These are phyloP conservation scores for Synchiropus splendidus DNA, from an alignment of 2,113 vertebrate species.

Conservation along the genomic window DNA sequence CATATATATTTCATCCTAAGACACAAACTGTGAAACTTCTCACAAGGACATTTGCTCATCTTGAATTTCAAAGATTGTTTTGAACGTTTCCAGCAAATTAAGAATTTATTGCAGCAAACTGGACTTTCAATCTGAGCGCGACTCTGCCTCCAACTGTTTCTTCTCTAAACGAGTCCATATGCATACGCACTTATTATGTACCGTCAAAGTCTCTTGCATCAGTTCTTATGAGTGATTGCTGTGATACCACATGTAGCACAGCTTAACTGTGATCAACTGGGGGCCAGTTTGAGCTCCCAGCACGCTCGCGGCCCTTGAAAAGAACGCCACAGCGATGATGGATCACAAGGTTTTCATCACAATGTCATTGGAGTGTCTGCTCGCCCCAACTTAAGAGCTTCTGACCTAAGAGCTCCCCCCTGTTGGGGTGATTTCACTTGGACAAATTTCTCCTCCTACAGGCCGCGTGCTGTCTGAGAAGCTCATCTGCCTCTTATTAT, in stretches of 20 bases:
- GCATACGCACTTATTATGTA: slow-evolving; percentile 52
- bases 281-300: slow-evolving; percentile 80
- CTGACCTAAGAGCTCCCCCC: slow-evolving; percentile 77
- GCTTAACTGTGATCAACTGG: slow-evolving; percentile 81
- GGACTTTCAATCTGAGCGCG: too few species aligned
- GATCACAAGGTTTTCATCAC: slow-evolving; percentile 92
- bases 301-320: slow-evolving; percentile 71
- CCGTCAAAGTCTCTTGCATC: slow-evolving; percentile 52
- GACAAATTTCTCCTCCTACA: slow-evolving; percentile 82
- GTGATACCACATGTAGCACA: slow-evolving; percentile 58
- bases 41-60: too few species aligned
- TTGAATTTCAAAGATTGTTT: too few species aligned
- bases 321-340: slow-evolving; percentile 76
- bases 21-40: too few species aligned
- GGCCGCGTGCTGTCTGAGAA: slow-evolving; percentile 23
- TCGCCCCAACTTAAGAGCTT: slow-evolving; percentile 75
- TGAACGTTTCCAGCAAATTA: too few species aligned
- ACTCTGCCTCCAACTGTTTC: slow-evolving; percentile 10
- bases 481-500: slow-evolving; percentile 87
- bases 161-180: background rate
- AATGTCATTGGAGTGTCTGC: slow-evolving; percentile 68
- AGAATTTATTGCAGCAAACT: too few species aligned
- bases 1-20: too few species aligned
- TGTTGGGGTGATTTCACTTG: slow-evolving; percentile 85
- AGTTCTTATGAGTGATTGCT: slow-evolving; percentile 76